These are phyloP conservation scores for Plagodis pulveraria DNA, from an alignment of 2,888 invertebrate genomes.

Conservation along the genomic window DNA sequence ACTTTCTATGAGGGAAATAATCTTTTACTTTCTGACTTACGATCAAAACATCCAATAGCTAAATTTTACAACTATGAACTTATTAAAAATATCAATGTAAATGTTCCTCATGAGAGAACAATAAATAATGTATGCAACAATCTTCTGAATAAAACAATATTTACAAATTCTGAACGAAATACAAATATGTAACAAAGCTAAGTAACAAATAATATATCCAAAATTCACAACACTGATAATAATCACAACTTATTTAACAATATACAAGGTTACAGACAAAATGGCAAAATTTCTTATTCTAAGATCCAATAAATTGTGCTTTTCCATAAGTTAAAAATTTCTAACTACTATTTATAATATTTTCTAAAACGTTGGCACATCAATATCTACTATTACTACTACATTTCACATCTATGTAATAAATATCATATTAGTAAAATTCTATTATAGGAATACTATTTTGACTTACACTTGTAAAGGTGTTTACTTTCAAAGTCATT, in stretches of 20 bases:
- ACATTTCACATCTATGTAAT: constrained; percentile 54
- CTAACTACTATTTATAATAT: constrained; percentile 46
- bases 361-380: constrained; percentile 59
- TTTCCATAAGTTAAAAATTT: constrained; percentile 43
- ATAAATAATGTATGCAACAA: constrained; percentile 49
- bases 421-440: constrained; percentile 40
- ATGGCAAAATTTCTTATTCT: constrained; percentile 41
- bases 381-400: constrained; percentile 52
- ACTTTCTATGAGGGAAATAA: constrained; percentile 72
- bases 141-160: constrained; percentile 16
- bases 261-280: constrained; percentile 52
- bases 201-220: constrained; percentile 37
- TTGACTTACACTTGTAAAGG: constrained; percentile 32
- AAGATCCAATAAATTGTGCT: constrained; percentile 48
- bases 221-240: constrained; percentile 68
- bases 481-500: constrained; percentile 35
- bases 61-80: constrained; percentile 8
- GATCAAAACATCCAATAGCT: constrained; percentile 27
- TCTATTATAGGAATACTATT: constrained; percentile 59
- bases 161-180: constrained; percentile 22
- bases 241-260: constrained; percentile 45
- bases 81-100: constrained; percentile 4
- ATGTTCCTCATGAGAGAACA: constrained; percentile 26
- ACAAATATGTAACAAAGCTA: constrained; percentile 20
- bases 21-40: constrained; percentile 27